Evolutionary conservation across 92 coral and sea anemone species (phyloP), one percentile per base, ranked within the genome.

Genomic region (Porites rus): DNA sequence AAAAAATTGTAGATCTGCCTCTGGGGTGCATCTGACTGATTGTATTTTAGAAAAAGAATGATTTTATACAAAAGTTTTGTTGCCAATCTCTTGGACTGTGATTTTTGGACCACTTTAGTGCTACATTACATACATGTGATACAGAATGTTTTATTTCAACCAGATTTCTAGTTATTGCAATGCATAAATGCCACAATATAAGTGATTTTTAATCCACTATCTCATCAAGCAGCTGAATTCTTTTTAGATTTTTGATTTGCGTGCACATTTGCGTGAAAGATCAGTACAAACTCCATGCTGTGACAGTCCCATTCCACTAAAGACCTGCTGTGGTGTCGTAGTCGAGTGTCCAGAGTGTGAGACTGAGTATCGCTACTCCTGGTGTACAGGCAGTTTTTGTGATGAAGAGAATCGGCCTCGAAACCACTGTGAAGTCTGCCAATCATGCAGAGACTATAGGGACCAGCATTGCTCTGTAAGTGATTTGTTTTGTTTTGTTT

Each of bases 401-500:
- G 94, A 93, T 70, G 93, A 93, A 8, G 94, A 90, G 38, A 54
- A 65, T 66, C 85, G 92, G 3, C 96, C 96, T n/a, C 90, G 96
- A 18, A 78, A 90, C 61, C 96, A 93, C 86, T 93, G 96, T 70
- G 60, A 84, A 13, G 84, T 87, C 72, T 93, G 94, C 89, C 74
- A 75, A 83, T 31, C 85, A 31, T 93, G 96, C 88, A 91, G 96
- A 25, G 96, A 93, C 79, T 93, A 93, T 89, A 91, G 96, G 81
- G 94, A 90, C 54, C 86, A 51, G 20, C 96, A 93, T 64, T 93
- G 96, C 75, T 58, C 65, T 77, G 83, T 78, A 78, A 63, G 83
- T 78, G 19, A 50, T 38, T 4, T 38, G 46, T 0, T 38, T 54
- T 72, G 54, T 9, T 43, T 20, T 52, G 79, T 60, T 53, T 53